phyloP scores from a whole-genome alignment of 2,113 vertebrate genomes.

The Tursiops truncatus region DNA sequence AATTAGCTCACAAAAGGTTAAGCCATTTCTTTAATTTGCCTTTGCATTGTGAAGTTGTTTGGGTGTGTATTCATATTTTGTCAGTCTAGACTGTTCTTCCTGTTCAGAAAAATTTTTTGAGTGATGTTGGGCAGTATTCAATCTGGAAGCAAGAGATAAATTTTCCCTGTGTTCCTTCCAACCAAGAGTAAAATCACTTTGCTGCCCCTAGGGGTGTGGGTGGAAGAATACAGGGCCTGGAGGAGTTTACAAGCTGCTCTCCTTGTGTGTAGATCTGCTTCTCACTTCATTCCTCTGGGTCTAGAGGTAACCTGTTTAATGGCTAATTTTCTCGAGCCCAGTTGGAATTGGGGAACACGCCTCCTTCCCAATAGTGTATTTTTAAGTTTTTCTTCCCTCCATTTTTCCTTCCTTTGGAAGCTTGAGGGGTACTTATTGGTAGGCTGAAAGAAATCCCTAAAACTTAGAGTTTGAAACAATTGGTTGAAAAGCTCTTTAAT shows the following conservation, averaged over 20 bases:
- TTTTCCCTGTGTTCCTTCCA: background rate
- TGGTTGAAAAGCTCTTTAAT: conserved; percentile 1
- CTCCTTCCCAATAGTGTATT: background rate
- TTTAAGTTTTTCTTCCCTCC: background rate
- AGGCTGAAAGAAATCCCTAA: background rate
- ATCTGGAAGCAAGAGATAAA: background rate
- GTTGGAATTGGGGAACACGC: background rate
- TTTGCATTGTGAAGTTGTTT: background rate
- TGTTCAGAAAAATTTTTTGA: background rate
- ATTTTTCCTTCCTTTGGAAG: background rate
- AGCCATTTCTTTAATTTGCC: background rate
- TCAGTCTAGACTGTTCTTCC: background rate
- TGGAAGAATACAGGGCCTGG: background rate
- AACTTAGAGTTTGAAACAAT: conserved; percentile 7
- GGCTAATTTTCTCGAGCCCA: background rate
- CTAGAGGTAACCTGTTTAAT: background rate
- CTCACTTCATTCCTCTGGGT: background rate
- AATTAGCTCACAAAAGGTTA: background rate
- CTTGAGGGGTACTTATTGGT: background rate
- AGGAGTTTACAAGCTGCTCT: background rate
- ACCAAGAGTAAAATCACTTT: background rate
- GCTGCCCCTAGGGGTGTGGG: background rate
- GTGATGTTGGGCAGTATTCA: background rate
- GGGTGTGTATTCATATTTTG: background rate
- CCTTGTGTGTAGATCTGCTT: background rate